phyloP scores from a whole-genome alignment of 2,113 vertebrate species.

The Neopipo cinnamomea region DNA sequence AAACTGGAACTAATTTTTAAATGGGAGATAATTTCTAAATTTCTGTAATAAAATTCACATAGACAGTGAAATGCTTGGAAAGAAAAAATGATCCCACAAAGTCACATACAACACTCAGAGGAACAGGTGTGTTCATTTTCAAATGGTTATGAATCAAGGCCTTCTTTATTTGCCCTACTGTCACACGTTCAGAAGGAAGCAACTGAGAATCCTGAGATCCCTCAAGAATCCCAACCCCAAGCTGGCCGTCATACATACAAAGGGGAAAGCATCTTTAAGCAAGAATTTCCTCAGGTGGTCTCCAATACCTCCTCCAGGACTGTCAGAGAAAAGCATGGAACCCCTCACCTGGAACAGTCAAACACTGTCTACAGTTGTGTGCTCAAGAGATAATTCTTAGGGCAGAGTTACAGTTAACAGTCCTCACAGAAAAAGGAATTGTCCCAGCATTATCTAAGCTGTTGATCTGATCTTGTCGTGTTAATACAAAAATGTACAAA shows the following conservation, averaged over 20 bases:
- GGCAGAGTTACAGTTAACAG: background rate
- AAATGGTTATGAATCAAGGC: background rate
- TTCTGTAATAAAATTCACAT: background rate
- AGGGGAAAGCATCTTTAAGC: background rate
- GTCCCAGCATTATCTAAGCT: background rate
- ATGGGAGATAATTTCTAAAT: background rate
- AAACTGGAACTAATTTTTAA: background rate
- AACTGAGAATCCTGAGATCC: background rate
- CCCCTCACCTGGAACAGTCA: background rate
- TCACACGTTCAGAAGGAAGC: background rate
- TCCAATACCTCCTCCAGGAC: background rate
- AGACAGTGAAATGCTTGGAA: background rate
- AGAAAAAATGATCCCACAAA: background rate
- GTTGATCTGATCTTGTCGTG: fast-evolving
- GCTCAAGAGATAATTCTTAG: background rate
- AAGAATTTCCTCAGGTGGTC: background rate
- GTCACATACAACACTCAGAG: background rate
- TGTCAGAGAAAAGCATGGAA: fast-evolving
- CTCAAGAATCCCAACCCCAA: background rate
- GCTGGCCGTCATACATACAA: background rate
- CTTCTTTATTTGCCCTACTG: background rate
- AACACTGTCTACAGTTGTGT: fast-evolving
- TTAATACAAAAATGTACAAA: background rate
- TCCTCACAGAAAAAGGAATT: background rate
- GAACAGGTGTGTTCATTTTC: background rate